Base-by-base conservation (phyloP, 2,888 invertebrate genomes). In the Dicycla oo region DNA sequence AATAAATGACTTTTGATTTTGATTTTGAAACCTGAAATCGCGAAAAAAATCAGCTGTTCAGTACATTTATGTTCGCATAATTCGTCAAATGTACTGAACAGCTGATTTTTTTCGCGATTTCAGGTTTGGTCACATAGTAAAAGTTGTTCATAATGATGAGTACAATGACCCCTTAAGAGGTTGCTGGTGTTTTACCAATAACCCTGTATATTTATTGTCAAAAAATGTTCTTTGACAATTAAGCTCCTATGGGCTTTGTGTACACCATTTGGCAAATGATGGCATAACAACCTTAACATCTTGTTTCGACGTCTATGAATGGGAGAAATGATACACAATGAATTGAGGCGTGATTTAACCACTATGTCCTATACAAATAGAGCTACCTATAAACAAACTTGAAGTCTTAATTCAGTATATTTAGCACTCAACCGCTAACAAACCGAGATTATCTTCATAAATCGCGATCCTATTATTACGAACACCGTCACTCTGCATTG, bases 381-480 rank as follows among this genome's bases (percentile, higher is more conserved):
- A 66, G 47, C 3, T n/a, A 66, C 20, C 3, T n/a, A 13, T 51
- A 18, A 23, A 34, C 4, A 20, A 34, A 60, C 20, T 30, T 30
- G 13, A 57, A 38, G 15, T 58, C 20, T 61, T 51, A 34, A 68
- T 51, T 51, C 38, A 10, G 43, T 40, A 56, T 61, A 77, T 57
- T 63, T 66, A 56, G 10, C 68, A 68, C 45, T 26, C 38, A 57
- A 13, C 51, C 69, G 68, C 72, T 74, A 83, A 86, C 66, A 88
- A 89, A 86, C 83, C 71, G 57, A 87, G 85, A 91, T 91, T 89
- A 88, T 89, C 85, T 85, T 79, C 84, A 88, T 91, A 90, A 92
- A 91, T 89, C 82, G 82, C 76, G 71, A 81, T 75, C 53, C 72
- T 75, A 86, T 90, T 87, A 88, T 82, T 80, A 81, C 86, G 60